Evolutionary conservation across 2,113 vertebrate genomes (phyloP).

Genomic region (Nipponia nippon): DNA sequence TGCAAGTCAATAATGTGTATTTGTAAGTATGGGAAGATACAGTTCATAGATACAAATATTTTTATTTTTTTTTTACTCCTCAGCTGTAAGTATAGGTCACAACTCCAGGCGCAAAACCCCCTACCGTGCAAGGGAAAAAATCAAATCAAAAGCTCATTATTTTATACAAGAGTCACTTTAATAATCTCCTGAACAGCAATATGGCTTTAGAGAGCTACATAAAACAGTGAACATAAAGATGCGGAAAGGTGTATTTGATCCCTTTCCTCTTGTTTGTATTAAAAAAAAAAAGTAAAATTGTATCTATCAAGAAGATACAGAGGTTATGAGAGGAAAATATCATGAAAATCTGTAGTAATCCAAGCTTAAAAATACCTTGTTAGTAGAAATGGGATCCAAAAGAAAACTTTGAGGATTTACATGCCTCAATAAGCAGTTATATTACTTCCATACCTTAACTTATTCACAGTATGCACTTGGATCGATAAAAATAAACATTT

Average conservation of each 20-base stretch:
- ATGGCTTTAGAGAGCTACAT: not conserved
- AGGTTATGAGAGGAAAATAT: not conserved
- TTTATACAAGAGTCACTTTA: not conserved
- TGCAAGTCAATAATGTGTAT: not conserved
- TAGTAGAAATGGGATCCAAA: not conserved
- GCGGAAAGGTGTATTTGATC: not conserved
- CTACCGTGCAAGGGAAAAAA: not conserved
- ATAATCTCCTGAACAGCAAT: not conserved
- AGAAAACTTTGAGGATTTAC: not conserved
- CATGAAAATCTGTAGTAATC: not conserved
- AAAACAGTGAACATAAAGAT: not conserved
- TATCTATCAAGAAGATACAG: not conserved
- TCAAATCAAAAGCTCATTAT: not conserved
- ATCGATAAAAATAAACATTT: not conserved
- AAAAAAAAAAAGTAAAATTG: not conserved
- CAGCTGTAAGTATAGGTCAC: not conserved
- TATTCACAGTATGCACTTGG: not conserved
- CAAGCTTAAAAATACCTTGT: constrained; percentile 34
- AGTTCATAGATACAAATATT: not conserved
- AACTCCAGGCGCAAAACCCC: not conserved
- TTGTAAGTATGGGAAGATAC: not conserved
- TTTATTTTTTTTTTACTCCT: not conserved
- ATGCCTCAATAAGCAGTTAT: not conserved
- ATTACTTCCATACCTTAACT: not conserved
- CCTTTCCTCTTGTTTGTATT: not conserved